phyloP scores from a whole-genome alignment of 2,797 vertebrate species.

The Pogonophryne albipinna region DNA sequence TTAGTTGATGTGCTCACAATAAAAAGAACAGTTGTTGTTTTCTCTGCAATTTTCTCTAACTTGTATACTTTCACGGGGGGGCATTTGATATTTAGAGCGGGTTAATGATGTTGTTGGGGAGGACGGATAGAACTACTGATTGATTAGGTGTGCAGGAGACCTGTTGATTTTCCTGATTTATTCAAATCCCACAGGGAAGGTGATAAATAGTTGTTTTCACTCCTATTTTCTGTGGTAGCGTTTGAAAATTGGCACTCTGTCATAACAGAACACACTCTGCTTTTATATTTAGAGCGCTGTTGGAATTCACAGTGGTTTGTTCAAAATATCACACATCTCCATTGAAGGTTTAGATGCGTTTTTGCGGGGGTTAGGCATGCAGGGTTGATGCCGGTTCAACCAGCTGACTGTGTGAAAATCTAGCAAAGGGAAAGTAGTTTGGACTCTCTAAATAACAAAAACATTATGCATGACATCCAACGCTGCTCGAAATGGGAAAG shows the following conservation, averaged over 20 bases:
- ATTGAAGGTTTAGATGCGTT: slow-evolving; percentile 30
- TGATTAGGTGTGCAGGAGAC: slow-evolving; percentile 50
- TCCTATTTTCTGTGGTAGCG: slow-evolving; percentile 38
- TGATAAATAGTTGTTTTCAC: slow-evolving; percentile 64
- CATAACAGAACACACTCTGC: slow-evolving; percentile 33
- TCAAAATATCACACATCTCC: slow-evolving; percentile 39
- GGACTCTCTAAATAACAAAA: slow-evolving; percentile 31
- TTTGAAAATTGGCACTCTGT: slow-evolving; percentile 56
- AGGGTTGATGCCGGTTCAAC: slow-evolving; percentile 31
- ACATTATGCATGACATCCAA: slow-evolving; percentile 10
- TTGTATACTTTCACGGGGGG: slow-evolving; percentile 30
- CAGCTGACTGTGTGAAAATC: slow-evolving; percentile 29
- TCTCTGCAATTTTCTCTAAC: slow-evolving; percentile 35
- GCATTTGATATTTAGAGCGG: slow-evolving; percentile 58
- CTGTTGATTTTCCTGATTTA: slow-evolving; percentile 59
- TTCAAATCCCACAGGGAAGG: slow-evolving; percentile 54
- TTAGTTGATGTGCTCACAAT: slow-evolving; percentile 35
- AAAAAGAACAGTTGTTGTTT: slow-evolving; percentile 44
- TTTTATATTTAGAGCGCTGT: slow-evolving; percentile 53
- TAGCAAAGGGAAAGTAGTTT: slow-evolving; percentile 27
- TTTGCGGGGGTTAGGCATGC: slow-evolving; percentile 37
- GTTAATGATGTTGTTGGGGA: slow-evolving; percentile 50
- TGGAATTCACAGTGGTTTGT: slow-evolving; percentile 35
- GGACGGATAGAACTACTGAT: slow-evolving; percentile 52
- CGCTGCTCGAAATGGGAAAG: slow-evolving; percentile 23